phyloP scores from a whole-genome alignment of 2,888 invertebrate genomes.

The Drosophila multiciliata region DNA sequence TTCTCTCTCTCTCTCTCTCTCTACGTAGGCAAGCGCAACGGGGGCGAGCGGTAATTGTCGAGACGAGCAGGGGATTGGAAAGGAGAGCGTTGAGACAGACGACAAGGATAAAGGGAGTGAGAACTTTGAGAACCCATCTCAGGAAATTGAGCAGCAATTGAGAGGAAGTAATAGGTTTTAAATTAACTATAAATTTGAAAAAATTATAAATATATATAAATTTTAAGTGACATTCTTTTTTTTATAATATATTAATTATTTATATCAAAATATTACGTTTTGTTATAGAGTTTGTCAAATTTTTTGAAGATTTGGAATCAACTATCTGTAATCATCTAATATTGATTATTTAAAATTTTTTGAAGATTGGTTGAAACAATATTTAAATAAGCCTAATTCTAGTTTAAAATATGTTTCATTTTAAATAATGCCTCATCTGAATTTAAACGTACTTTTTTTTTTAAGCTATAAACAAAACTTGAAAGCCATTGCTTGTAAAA shows the following conservation, averaged over 20 bases:
- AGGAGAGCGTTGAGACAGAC: constrained; percentile 5
- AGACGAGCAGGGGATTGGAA: constrained; percentile 14
- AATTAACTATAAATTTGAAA: fast-evolving
- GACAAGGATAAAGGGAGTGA: constrained; percentile 7
- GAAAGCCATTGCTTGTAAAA: no score
- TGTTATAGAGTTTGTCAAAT: fast-evolving
- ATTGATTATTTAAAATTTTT: neutral
- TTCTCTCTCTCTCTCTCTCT: neutral
- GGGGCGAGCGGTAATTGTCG: constrained; percentile 67
- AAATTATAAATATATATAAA: neutral
- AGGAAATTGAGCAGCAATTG: constrained; percentile 7
- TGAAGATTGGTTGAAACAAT: neutral
- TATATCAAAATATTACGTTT: no score
- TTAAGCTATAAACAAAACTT: no score
- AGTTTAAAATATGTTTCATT: neutral
- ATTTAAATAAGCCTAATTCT: neutral
- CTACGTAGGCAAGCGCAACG: constrained; percentile 50
- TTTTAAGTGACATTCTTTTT: no score
- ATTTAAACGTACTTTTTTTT: neutral
- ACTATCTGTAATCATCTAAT: neutral
- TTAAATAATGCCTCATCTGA: neutral
- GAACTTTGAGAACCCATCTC: neutral
- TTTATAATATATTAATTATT: no score
- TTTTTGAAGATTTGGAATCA: neutral
- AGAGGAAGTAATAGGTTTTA: constrained; percentile 2